Evolutionary conservation across 2,888 invertebrate species (phyloP), one percentile per base, ranked within the genome.

Genomic region (Vesta saturnalis): DNA sequence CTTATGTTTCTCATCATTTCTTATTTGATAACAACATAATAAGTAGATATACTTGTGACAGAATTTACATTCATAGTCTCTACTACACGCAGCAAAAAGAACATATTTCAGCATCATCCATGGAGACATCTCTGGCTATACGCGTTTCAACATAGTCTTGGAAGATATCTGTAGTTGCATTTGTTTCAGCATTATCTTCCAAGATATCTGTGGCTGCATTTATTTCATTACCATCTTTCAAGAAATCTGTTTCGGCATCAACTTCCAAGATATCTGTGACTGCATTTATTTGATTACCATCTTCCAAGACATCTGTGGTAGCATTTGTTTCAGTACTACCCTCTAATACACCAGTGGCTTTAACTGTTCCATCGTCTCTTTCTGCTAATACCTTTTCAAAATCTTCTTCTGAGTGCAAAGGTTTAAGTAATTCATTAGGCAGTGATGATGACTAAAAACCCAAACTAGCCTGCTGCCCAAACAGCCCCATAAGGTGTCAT

Each of bases 1-100:
- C n/a, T n/a, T n/a, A 52, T 52, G 19, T 52, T 19, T 19, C n/a
- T 52, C 52, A 47, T 47, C 47, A 52, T 19, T 52, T 52, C 21
- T 52, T 10, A 52, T 52, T 52, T 21, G 52, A 52, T 52, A 1
- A 18, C 19, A 52, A 52, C 52, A 52, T 52, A 52, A 52, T 19
- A 52, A 52, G 52, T 52, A n/a, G 21, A 21, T 19, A 52, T 52
- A 18, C 52, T 19, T 52, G 19, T 52, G 52, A 21, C 21, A 52
- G n/a, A 52, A 52, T 21, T 16, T 8, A 6, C 47, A 47, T 16
- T 5, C 43, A 43, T 43, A 43, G 43, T 43, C 12, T 43, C 43
- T 43, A 43, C 43, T 43, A 10, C 12, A 43, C 14, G 43, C 43
- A 43, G 43, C 12, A 43, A n/a, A n/a, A n/a, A n/a, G n/a, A n/a